These are phyloP conservation scores for Stylophora pistillata DNA, from an alignment of 64 coral and sea anemone species.

Conservation along the genomic window DNA sequence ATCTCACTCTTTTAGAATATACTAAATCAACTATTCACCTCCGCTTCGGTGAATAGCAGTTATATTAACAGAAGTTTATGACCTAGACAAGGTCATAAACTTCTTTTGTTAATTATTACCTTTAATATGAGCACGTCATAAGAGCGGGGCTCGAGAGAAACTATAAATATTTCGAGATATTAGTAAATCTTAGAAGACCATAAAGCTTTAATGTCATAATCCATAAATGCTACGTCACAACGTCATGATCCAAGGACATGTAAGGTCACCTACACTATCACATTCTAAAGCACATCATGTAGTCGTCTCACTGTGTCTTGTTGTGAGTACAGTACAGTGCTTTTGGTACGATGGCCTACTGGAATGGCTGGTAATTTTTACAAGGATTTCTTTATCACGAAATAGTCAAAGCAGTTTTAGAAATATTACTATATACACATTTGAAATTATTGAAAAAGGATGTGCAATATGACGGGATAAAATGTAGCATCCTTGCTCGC, in stretches of 20 bases:
- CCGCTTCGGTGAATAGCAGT: too few relatives aligned
- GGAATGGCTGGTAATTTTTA: neutral
- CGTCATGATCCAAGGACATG: too few relatives aligned
- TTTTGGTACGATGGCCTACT: neutral
- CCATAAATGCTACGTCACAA: neutral
- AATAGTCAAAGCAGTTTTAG: neutral
- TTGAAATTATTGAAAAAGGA: conserved; percentile 11
- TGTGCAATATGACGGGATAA: conserved; percentile 2
- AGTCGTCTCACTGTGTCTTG: neutral
- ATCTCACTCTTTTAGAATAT: too few relatives aligned
- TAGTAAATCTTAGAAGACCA: conserved; percentile 10
- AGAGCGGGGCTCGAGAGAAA: too few relatives aligned
- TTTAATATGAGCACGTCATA: too few relatives aligned
- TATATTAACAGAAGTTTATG: too few relatives aligned
- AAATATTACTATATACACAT: conserved; percentile 39
- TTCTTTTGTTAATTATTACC: too few relatives aligned
- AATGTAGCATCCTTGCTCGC: neutral
- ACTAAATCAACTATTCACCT: too few relatives aligned
- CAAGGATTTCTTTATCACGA: neutral
- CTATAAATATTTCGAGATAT: too few relatives aligned
- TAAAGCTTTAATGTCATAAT: conserved; percentile 36
- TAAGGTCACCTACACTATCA: too few relatives aligned
- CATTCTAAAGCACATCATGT: neutral
- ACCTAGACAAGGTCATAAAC: too few relatives aligned
- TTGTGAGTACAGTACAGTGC: neutral